Evolutionary conservation across 2,797 vertebrate genomes (phyloP).

Genomic region (Potorous gilbertii): DNA sequence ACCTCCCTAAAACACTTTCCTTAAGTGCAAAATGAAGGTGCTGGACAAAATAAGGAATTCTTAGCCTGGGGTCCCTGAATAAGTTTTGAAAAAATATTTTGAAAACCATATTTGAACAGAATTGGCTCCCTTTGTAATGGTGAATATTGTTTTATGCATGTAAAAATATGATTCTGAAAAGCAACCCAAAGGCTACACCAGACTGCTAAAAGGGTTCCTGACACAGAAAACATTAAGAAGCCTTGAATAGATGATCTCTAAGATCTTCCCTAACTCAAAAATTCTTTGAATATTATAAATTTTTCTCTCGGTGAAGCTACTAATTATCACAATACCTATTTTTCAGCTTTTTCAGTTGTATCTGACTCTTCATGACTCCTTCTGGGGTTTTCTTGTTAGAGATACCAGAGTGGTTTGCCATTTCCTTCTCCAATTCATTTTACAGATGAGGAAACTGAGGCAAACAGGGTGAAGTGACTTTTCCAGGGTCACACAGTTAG

Average conservation of each 20-base stretch:
- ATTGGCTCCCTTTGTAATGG: background rate
- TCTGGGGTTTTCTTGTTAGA: too few species aligned
- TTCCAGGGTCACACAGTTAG: background rate
- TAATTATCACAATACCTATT: background rate
- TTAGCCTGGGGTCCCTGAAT: background rate
- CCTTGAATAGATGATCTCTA: background rate
- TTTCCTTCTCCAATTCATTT: background rate
- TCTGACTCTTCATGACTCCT: background rate
- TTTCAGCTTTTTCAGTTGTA: background rate
- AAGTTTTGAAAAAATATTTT: background rate
- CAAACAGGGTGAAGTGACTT: background rate
- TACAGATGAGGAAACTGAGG: background rate
- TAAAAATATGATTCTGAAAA: background rate
- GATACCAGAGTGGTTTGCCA: background rate
- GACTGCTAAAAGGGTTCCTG: background rate
- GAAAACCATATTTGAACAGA: background rate
- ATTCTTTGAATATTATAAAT: background rate
- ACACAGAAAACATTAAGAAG: background rate
- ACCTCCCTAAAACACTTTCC: background rate
- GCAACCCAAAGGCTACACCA: background rate
- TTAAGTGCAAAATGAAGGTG: background rate
- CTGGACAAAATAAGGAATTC: background rate
- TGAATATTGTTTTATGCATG: background rate
- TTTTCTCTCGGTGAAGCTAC: background rate
- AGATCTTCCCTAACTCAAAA: background rate